Conservation (phyloP, 2,888 invertebrate genomes). For the Pardosa pseudoannulata region DNA sequence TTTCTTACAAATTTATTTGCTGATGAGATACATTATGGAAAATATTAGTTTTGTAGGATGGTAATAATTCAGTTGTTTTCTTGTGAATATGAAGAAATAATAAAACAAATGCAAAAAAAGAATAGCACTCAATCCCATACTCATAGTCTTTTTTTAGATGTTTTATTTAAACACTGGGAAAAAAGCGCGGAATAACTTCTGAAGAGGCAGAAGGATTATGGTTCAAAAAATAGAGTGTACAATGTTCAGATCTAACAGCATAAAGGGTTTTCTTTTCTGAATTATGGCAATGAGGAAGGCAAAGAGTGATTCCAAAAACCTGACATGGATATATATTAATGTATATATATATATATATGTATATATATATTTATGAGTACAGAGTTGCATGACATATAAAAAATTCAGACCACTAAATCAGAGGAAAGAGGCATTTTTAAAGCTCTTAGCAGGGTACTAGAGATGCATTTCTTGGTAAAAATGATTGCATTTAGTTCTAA, state of each 20-base stretch:
- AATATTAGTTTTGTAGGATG: too few species aligned
- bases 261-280: constrained; percentile 40
- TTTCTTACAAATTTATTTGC: too few species aligned
- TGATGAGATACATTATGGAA: too few species aligned
- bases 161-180: constrained; percentile 71
- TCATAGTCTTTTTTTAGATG: constrained; percentile 53
- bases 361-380: constrained; percentile 36
- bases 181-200: constrained; percentile 68
- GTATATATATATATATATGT: neutral
- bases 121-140: neutral
- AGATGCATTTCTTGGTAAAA: too few species aligned
- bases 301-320: constrained; percentile 69
- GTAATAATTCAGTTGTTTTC: too few species aligned
- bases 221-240: constrained; percentile 71
- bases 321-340: constrained; percentile 46
- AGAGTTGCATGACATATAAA: constrained; percentile 62
- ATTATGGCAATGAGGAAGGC: constrained; percentile 64
- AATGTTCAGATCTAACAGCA: constrained; percentile 70
- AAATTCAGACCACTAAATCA: constrained; percentile 50
- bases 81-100: too few species aligned
- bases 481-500: too few species aligned
- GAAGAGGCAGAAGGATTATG: constrained; percentile 69
- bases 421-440: constrained; percentile 62
- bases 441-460: constrained; percentile 49
- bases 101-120: too few species aligned